These are phyloP conservation scores for Dromococcyx pavoninus DNA, from an alignment of 2,797 vertebrate species.

Conservation along the genomic window DNA sequence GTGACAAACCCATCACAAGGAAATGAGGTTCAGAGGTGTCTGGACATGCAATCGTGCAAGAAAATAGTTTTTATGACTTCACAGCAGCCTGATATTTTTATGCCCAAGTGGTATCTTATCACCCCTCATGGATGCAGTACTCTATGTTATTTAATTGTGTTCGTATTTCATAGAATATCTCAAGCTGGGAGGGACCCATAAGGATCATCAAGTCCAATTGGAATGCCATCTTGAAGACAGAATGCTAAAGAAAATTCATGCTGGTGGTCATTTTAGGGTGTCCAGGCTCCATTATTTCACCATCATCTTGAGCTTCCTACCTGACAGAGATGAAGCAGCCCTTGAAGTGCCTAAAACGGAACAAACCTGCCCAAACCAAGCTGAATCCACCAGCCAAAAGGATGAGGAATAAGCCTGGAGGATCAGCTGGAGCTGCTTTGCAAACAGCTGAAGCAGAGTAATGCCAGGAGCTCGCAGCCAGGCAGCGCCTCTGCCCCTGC, in stretches of 20 bases:
- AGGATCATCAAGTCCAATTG: accelerated
- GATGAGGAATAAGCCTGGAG: accelerated
- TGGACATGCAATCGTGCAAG: not conserved
- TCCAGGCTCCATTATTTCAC: not conserved
- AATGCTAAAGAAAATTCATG: accelerated
- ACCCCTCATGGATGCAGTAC: accelerated
- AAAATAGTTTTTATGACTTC: not conserved
- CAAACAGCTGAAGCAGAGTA: not conserved
- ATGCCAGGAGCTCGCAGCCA: not conserved
- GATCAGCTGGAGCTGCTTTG: not conserved
- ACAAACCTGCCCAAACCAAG: not conserved
- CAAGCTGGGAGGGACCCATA: not conserved
- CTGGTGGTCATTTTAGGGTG: not conserved
- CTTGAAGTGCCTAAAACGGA: not conserved
- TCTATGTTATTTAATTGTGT: not conserved
- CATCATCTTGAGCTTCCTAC: not conserved
- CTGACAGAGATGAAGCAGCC: not conserved
- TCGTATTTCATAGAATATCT: not conserved
- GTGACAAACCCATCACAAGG: not conserved
- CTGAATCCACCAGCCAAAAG: accelerated
- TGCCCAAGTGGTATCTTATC: not conserved
- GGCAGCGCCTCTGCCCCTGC: not conserved
- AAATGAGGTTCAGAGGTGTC: not conserved
- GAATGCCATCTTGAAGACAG: not conserved
- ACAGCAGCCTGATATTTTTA: accelerated